A percentile compares a stretch with the other conserved stretches of the same genome.
Evolutionary conservation across 2,888 invertebrate species (phyloP).

Genomic region (Embidobia sp.): DNA sequence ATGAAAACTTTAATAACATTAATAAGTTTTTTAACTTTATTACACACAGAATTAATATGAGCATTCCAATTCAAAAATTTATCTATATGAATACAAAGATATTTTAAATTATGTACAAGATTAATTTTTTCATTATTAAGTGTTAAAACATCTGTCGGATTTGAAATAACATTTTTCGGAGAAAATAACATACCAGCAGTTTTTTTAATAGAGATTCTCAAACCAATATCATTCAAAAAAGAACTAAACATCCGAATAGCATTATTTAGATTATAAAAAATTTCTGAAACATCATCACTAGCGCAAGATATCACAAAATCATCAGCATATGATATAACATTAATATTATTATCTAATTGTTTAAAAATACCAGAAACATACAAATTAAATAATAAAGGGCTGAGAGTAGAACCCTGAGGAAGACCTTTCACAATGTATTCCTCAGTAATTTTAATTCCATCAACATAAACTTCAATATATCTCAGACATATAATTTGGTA

Average conservation of each 20-base stretch:
- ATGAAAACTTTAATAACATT: not conserved
- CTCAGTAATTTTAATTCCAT: not conserved
- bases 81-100: not conserved
- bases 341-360: too few relatives aligned
- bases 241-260: too few relatives aligned
- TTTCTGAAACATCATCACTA: not conserved
- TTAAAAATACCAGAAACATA: not conserved
- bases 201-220: not conserved
- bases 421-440: not conserved
- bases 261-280: not conserved
- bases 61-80: not conserved
- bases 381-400: constrained; percentile 16
- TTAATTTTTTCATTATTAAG: too few relatives aligned
- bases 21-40: not conserved
- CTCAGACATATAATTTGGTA: too few relatives aligned
- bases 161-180: too few relatives aligned
- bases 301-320: not conserved
- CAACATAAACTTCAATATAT: not conserved
- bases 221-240: not conserved
- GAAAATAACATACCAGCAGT: constrained; percentile 12
- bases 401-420: constrained; percentile 14
- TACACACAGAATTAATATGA: not conserved
- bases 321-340: too few relatives aligned
- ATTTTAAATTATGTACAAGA: not conserved
- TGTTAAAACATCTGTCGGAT: too few relatives aligned